These are phyloP conservation scores for Andrena flavipes DNA, from an alignment of 2,888 invertebrate species.

Conservation along the genomic window DNA sequence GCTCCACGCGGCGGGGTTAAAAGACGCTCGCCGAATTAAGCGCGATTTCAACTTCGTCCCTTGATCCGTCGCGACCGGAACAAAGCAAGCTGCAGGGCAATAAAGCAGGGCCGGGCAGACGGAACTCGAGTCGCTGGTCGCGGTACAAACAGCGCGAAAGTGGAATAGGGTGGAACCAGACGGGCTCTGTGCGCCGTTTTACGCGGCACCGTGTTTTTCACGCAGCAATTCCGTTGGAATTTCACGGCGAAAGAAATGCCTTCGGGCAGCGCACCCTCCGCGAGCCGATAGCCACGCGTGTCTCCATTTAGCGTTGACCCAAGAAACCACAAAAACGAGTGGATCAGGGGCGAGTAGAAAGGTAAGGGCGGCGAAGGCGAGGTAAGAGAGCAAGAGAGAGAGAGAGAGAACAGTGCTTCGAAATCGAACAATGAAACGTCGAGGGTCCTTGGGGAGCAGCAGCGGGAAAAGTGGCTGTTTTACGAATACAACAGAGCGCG, in stretches of 20 bases:
- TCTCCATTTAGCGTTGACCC: neutral
- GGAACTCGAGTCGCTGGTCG: constrained; percentile 8
- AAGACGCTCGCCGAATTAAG: constrained; percentile 64
- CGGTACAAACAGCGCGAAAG: constrained; percentile 11
- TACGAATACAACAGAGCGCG: constrained; percentile 72
- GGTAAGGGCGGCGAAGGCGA: neutral
- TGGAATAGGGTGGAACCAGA: constrained; percentile 3
- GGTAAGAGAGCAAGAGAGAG: neutral
- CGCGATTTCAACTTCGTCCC: constrained; percentile 57
- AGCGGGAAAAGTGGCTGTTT: constrained; percentile 77
- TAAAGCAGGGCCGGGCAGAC: constrained; percentile 22
- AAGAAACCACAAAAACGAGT: constrained; percentile 21
- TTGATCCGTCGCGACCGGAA: constrained; percentile 4
- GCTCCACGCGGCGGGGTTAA: constrained; percentile 37
- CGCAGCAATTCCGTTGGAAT: neutral
- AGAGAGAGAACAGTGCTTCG: constrained; percentile 59
- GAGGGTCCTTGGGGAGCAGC: constrained; percentile 72
- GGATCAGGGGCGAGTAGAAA: constrained; percentile 1
- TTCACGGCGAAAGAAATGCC: neutral
- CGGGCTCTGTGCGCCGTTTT: neutral
- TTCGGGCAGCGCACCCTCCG: neutral
- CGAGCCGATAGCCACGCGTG: constrained; percentile 4
- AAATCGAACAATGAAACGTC: constrained; percentile 77
- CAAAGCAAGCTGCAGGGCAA: constrained; percentile 28
- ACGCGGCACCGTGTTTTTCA: neutral